Base-by-base conservation (phyloP, 2,113 vertebrate genomes). In the Silurus asotus region DNA sequence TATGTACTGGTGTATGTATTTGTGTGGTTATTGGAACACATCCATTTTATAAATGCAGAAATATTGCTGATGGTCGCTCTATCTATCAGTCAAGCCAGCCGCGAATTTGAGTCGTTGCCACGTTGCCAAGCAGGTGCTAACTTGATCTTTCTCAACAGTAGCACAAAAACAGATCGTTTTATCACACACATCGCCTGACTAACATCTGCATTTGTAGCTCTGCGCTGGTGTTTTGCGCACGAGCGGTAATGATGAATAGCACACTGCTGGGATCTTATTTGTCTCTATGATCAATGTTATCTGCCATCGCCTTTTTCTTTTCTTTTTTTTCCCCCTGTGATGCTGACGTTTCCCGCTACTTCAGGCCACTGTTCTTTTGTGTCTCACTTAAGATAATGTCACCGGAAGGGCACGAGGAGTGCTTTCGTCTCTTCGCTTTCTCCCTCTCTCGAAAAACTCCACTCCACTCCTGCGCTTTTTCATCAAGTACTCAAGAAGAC, bases 351-450 rank as follows among this genome's bases (percentile, higher is more conserved):
- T 64, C 90, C 51, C 87, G 87, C 84, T 70, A 90, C 87, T 92
- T 90, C 84, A 86, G 89, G 90, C 91, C 91, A 88, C 91, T 93
- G 51, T 90, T 89, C 61, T 77, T 90, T 61, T 91, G 86, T 91
- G 92, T 91, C 90, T 90, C 90, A 91, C 92, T 94, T 87, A 89
- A 94, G 92, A 94, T 93, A 90, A 92, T 93, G 92, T 93, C 93
- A 92, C 85, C 56, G 82, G 79, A 92, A 92, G 87, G 88, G 87
- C 91, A 88, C 59, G 69, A 87, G n/a, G 89, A 89, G 86, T 91
- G 91, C 93, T 92, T 90, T 88, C 89, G 90, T 88, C 81, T 86
- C 84, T 81, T 88, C 89, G 85, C 76, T 88, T 88, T 92, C 92
- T 89, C 83, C 51, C 37, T 37, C 37, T 37, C 37, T 37, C 37